A percentile compares a stretch with the other conserved stretches of the same genome.
Evolutionary conservation across 2,888 invertebrate species (phyloP).

Genomic region (Oligia strigilis): DNA sequence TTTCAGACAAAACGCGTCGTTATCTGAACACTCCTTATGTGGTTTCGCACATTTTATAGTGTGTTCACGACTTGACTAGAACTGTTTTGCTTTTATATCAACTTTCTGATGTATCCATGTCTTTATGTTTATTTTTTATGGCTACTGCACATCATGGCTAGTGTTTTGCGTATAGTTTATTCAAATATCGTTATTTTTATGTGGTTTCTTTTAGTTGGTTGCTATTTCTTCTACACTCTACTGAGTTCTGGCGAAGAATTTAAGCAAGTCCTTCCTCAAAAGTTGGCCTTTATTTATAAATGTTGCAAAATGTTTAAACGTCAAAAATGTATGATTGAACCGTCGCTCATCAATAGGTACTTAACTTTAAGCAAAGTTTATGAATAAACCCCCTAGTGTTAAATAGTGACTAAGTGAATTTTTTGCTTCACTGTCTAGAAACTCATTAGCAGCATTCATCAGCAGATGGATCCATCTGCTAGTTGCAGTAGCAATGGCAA

Average conservation of each 20-base stretch:
- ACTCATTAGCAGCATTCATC: background rate
- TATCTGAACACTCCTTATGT: conserved; percentile 45
- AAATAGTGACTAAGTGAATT: too few species aligned
- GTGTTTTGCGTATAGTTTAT: conserved; percentile 11
- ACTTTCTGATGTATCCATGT: conserved; percentile 42
- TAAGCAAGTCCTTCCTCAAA: background rate
- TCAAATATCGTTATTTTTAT: background rate
- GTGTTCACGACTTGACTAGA: conserved; percentile 42
- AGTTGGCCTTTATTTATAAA: background rate
- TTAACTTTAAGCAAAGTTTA: background rate
- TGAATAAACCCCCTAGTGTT: background rate
- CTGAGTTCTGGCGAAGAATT: background rate
- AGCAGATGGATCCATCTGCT: background rate
- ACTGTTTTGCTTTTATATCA: conserved; percentile 37
- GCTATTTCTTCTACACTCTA: background rate
- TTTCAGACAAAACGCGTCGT: conserved; percentile 34
- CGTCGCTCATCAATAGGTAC: background rate
- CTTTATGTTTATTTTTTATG: conserved; percentile 34
- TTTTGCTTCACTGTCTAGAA: background rate
- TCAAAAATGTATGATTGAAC: background rate
- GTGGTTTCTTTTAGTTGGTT: background rate
- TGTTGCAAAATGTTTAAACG: background rate
- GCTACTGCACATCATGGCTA: background rate
- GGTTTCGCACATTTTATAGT: conserved; percentile 44
- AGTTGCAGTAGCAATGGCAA: background rate